These are phyloP conservation scores for Unio delphinus DNA, from an alignment of 2,888 invertebrate species.

Conservation along the genomic window DNA sequence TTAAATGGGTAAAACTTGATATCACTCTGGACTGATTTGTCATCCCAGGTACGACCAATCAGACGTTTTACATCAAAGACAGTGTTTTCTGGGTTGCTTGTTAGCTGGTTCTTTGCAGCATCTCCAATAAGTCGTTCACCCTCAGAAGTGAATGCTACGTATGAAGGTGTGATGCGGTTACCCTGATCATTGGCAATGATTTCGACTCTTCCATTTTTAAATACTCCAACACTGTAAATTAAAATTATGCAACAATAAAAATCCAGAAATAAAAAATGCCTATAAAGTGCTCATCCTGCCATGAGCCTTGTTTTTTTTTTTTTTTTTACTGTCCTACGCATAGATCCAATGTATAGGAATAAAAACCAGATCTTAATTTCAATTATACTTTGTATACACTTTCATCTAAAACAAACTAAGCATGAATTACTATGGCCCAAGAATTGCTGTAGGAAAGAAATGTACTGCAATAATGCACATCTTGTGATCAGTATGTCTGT, in stretches of 20 bases:
- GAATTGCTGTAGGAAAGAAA: too few species aligned
- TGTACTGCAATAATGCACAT: too few species aligned
- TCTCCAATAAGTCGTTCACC: constrained; percentile 97
- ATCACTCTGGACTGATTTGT: constrained; percentile 92
- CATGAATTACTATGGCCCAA: too few species aligned
- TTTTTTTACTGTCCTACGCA: too few species aligned
- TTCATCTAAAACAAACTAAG: too few species aligned
- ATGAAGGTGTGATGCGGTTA: constrained; percentile 97
- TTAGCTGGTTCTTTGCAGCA: constrained; percentile 98
- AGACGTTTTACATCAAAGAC: constrained; percentile 98
- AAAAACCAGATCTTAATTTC: too few species aligned
- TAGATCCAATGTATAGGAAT: too few species aligned
- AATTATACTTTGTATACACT: too few species aligned
- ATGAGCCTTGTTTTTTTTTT: too few species aligned
- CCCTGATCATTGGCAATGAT: constrained; percentile 99
- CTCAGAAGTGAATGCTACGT: constrained; percentile 96
- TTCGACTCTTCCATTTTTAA: constrained; percentile 96
- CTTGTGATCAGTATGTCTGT: too few species aligned
- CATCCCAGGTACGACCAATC: constrained; percentile 97
- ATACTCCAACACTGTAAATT: constrained; percentile 74
- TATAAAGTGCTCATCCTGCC: too few species aligned
- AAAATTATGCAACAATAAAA: background rate
- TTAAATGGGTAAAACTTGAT: constrained; percentile 98
- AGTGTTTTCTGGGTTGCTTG: constrained; percentile 98
- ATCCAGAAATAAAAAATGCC: too few species aligned